Base-by-base conservation (phyloP, 1,140 invertebrate genomes). In the Euwallacea fornicatus region DNA sequence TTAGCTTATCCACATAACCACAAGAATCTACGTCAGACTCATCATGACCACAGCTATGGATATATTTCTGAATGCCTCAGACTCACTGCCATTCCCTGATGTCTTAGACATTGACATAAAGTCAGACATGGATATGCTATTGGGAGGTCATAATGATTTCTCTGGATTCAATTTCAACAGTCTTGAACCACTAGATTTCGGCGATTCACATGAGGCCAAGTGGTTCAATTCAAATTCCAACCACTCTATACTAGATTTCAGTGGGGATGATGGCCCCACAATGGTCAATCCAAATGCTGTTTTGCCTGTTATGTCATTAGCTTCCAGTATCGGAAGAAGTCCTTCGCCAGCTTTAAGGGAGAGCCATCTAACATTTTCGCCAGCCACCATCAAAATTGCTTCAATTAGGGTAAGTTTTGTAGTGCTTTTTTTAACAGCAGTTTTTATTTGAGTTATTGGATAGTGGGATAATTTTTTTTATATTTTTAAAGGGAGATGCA, bases 231-330 rank as follows among this genome's bases (percentile, higher is more conserved):
- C 83, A 62, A 88, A 85, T 73, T 86, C 88, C 44, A 86, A 83
- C 65, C 82, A 85, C 53, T 89, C 88, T 42, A 86, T 84, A 75
- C 81, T 90, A 68, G 91, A 93, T 78, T 86, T 92, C 71, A 89
- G 86, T 76, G 88, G 89, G 0, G 88, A 88, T 33, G 89, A 92
- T 73, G 88, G 87, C 0, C 87, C 90, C 3, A 88, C 89, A 15
- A 91, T 91, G 87, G 91, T 94, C 2, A 92, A 93, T 82, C 91
- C 91, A 0, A 92, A 91, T 75, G 90, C 90, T 41, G 86, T 89
- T 6, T 89, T 88, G 83, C 87, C 88, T 10, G 80, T 77, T 42
- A 78, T 80, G 71, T 75, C 78, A 21, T 67, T 80, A 59, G 73
- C 83, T 67, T 72, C 84, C 74, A 77, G 78, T 77, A 67, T 84